Base-by-base conservation (phyloP, 1,140 invertebrate genomes). In the Steinernema khuongi region DNA sequence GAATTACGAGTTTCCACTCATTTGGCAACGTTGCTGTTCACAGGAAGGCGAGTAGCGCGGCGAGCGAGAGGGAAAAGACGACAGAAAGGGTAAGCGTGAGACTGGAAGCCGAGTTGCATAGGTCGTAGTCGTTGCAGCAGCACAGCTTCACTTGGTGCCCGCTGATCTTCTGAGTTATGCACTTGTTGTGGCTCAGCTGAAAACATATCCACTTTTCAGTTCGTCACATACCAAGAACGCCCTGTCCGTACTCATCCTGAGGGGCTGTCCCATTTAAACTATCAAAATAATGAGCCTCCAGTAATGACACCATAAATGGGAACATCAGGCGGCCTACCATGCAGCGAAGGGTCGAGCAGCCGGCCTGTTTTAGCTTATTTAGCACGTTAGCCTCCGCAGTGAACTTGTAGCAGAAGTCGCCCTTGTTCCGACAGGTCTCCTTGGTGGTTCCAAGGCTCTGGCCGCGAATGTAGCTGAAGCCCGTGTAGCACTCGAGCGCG, bases 381-480 rank as follows among this genome's bases (percentile, higher is more conserved):
- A 60, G 50, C 14, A 60, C 26, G 50, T 60, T 60, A 7, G 50
- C 50, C 50, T 60, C 50, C 7, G 50, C 50, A 26, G 14, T 60
- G 50, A 60, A 60, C 50, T 60, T 60, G 22, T 60, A 60, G 19
- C 50, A 60, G 50, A n/a, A 60, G 50, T 60, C 50, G 50, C 50
- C 50, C 19, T 60, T 60, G 50, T 60, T 60, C 7, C 50, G 50
- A 26, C 50, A 60, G 14, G 50, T 60, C 50, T 60, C 50, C 50
- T 60, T 60, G 7, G 50, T 60, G 50, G 50, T 60, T 14, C 50
- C 50, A 14, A 60, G 4, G 22, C 50, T 60, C 50, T 60, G 50
- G 11, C 50, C 50, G 26, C 50, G 50, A 60, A 60, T 60, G 50
- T 60, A 60, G 22, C 50, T 60, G 50, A 60, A 60, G 11, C 50